These are phyloP conservation scores for Ursus arctos DNA, from an alignment of 2,113 vertebrate genomes.

Conservation along the genomic window DNA sequence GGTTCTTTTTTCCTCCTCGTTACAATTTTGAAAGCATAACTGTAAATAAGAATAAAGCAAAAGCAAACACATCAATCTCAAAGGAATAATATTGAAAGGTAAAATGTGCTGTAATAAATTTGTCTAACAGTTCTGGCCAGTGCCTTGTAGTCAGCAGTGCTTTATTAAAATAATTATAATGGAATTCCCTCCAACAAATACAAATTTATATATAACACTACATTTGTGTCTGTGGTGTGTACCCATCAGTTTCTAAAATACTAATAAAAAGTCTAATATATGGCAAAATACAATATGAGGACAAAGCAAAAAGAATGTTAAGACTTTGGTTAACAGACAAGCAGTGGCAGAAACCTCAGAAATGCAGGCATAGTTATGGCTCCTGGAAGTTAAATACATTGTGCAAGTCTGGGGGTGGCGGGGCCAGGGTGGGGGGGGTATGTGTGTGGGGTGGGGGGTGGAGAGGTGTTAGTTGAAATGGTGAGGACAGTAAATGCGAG, in stretches of 20 bases:
- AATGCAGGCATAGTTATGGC: not conserved
- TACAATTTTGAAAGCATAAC: slow-evolving; percentile 33
- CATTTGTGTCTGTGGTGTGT: not conserved
- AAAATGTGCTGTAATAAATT: slow-evolving; percentile 47
- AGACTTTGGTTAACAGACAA: not conserved
- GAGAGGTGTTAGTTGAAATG: not conserved
- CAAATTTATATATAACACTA: not conserved
- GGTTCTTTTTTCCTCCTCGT: not conserved
- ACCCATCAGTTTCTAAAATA: not conserved
- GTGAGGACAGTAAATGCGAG: not conserved
- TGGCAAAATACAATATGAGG: not conserved
- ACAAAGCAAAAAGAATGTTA: not conserved
- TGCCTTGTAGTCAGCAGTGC: not conserved
- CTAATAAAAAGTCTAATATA: slow-evolving; percentile 9
- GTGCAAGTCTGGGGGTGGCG: not conserved
- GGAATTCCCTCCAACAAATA: slow-evolving; percentile 32
- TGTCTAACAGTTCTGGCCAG: not conserved
- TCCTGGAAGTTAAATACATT: not conserved
- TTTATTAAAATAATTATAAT: not conserved
- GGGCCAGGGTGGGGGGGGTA: too few species aligned
- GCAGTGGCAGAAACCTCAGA: not conserved
- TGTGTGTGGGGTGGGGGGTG: too few species aligned
- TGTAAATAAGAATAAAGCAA: slow-evolving; percentile 22
- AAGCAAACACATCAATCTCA: slow-evolving; percentile 36
- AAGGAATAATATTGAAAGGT: slow-evolving; percentile 25